A percentile compares a stretch with the other conserved stretches of the same genome.
Conservation (phyloP, 2,888 invertebrate species). For the Cabera pusaria region DNA sequence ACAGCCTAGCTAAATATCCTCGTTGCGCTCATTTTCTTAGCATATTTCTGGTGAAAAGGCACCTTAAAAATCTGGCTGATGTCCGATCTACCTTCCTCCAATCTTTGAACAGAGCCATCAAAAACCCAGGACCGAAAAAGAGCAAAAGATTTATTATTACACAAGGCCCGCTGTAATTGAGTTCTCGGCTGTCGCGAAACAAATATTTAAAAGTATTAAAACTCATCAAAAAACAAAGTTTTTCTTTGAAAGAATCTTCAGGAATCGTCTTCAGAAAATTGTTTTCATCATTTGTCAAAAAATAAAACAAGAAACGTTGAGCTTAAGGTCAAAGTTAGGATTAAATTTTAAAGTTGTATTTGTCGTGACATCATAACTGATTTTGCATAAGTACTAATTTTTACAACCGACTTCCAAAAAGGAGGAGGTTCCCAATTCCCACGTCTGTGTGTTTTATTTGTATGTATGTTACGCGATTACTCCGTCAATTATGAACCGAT, state of each 20-base stretch:
- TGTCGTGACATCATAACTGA: neutral
- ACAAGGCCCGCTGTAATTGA: conserved; percentile 4
- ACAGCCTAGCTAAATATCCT: too few species aligned
- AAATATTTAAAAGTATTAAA: neutral
- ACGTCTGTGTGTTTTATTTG: too few species aligned
- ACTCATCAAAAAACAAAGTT: conserved; percentile 1
- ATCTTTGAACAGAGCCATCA: conserved; percentile 1
- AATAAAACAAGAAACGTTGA: neutral
- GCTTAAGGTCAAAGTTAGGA: neutral
- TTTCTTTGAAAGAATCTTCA: conserved; percentile 2
- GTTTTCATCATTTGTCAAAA: conserved; percentile 8
- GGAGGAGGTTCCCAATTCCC: too few species aligned
- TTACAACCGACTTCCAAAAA: too few species aligned
- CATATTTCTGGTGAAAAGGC: too few species aligned
- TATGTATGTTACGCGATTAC: too few species aligned
- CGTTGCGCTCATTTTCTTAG: too few species aligned
- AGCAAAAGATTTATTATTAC: conserved; percentile 1
- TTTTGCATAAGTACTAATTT: too few species aligned
- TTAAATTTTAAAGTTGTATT: neutral
- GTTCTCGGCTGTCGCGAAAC: neutral
- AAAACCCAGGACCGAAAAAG: neutral
- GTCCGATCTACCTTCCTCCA: neutral
- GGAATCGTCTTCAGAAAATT: neutral
- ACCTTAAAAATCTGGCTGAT: too few species aligned
- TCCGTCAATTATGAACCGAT: too few species aligned